Percentiles rank a stretch among this genome's conserved stretches.
phyloP scores from a whole-genome alignment of 2,113 vertebrate species.

The Pogonocichla stellata region DNA sequence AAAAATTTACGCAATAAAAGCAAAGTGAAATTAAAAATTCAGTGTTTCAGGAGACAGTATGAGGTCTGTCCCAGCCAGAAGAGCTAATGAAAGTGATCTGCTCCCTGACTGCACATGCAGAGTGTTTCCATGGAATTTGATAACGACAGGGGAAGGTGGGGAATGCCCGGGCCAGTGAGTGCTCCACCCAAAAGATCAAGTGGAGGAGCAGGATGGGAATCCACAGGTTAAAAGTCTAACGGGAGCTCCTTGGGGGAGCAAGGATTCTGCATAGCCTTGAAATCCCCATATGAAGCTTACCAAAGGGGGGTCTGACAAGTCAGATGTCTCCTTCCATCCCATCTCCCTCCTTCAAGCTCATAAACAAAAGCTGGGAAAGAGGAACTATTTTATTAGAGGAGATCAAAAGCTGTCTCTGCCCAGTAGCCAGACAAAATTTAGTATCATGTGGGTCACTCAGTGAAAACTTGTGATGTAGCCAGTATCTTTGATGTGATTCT shows the following conservation, averaged over 20 bases:
- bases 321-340: background rate
- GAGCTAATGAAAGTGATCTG: background rate
- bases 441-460: background rate
- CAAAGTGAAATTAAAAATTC: background rate
- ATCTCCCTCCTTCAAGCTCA: background rate
- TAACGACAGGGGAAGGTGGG: background rate
- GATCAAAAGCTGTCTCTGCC: slow-evolving; percentile 31
- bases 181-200: background rate
- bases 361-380: background rate
- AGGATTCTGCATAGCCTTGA: background rate
- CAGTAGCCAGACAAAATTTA: background rate
- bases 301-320: background rate
- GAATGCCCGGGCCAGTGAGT: background rate
- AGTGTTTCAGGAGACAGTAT: background rate
- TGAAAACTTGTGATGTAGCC: slow-evolving; percentile 17
- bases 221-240: background rate
- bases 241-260: background rate
- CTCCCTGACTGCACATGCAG: background rate
- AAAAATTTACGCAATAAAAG: background rate
- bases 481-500: slow-evolving; percentile 20
- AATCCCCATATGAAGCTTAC: background rate
- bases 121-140: background rate
- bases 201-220: background rate
- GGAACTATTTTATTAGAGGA: background rate
- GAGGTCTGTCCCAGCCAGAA: background rate